A percentile compares a stretch with the other conserved stretches of the same genome.
Conservation (phyloP, 1,140 invertebrate genomes). For the Bombyx mori region ASM3026992v2 NC_085118.1:10870501-10871000, state of each 20-base stretch:
- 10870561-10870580: neutral
- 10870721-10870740: neutral
- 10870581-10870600: conserved; percentile 29
- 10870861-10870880: no score
- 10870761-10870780: no score
- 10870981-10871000: conserved; percentile 63
- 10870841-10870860: no score
- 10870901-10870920: conserved; percentile 23
- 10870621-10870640: conserved; percentile 64
- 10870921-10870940: conserved; percentile 16
- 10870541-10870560: neutral
- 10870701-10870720: neutral
- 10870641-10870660: conserved; percentile 56
- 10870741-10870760: neutral
- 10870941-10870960: conserved; percentile 50
- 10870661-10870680: conserved; percentile 53
- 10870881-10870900: neutral
- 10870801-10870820: no score
- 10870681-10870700: conserved; percentile 36
- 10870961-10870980: conserved; percentile 56
- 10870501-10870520: conserved; percentile 44
- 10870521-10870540: conserved; percentile 2
- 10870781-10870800: no score
- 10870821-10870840: no score
- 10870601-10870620: conserved; percentile 58